phyloP scores from a whole-genome alignment of 2,797 vertebrate species.

The Crypturellus tataupa region DNA sequence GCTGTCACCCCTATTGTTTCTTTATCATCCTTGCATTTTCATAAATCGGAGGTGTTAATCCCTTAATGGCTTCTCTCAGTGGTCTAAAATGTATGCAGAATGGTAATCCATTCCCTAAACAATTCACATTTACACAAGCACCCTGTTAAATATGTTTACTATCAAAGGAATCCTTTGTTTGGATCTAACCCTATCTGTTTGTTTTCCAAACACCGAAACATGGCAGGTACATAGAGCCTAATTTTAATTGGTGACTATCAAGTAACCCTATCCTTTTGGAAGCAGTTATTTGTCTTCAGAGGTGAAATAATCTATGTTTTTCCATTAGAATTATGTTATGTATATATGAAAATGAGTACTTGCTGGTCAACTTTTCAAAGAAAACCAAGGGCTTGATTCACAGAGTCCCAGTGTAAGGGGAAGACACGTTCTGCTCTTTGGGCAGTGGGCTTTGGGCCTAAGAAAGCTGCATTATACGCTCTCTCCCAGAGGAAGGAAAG shows the following conservation, averaged over 20 bases:
- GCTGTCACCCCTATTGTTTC: constrained; percentile 90
- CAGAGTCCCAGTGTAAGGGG: background rate
- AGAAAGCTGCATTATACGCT: fast-evolving
- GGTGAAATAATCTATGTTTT: background rate
- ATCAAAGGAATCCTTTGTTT: constrained; percentile 71
- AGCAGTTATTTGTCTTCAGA: background rate
- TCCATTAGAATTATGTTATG: background rate
- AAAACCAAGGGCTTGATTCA: background rate
- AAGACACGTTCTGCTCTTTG: background rate
- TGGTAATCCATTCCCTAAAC: constrained; percentile 83
- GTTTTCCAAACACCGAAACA: constrained; percentile 78
- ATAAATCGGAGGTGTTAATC: constrained; percentile 96
- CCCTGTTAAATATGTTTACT: constrained; percentile 71
- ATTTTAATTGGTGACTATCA: constrained; percentile 60
- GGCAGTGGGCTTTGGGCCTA: background rate
- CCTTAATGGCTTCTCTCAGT: constrained; percentile 86
- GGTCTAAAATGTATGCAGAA: constrained; percentile 82
- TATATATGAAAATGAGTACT: background rate
- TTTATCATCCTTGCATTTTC: constrained; percentile 93
- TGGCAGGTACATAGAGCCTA: constrained; percentile 53
- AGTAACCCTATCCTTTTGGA: constrained; percentile 36
- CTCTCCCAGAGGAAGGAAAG: background rate
- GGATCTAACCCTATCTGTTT: constrained; percentile 77
- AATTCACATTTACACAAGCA: constrained; percentile 80
- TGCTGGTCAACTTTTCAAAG: background rate